These are phyloP conservation scores for Euura saliciscinereae DNA, from an alignment of 1,140 invertebrate species.

Conservation along the genomic window DNA sequence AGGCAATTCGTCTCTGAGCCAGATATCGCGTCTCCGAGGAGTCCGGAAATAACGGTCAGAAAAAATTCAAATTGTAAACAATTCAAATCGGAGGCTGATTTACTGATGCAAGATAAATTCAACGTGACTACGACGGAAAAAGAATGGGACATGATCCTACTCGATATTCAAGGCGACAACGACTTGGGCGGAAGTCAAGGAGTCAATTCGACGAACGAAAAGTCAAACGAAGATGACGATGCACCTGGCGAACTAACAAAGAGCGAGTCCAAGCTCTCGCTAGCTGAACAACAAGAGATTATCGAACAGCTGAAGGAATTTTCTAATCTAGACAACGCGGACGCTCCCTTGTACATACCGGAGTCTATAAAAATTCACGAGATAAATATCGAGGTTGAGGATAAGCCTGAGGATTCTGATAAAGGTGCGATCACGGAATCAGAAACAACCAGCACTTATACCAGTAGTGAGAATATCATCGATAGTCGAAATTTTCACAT, in stretches of 20 bases:
- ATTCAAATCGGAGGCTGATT: conserved; percentile 44
- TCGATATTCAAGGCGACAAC: conserved; percentile 42
- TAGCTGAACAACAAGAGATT: conserved; percentile 63
- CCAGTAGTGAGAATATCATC: conserved; percentile 22
- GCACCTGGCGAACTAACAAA: conserved; percentile 22
- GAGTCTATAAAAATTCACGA: conserved; percentile 5
- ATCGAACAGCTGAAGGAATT: conserved; percentile 66
- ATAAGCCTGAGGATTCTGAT: conserved; percentile 20
- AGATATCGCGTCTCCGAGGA: conserved; percentile 42
- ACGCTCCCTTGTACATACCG: conserved; percentile 49
- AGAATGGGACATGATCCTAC: conserved; percentile 48
- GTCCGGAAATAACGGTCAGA: conserved; percentile 18
- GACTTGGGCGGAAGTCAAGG: conserved; percentile 8
- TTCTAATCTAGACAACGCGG: conserved; percentile 57
- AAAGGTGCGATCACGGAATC: conserved; percentile 36
- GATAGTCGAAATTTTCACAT: background rate
- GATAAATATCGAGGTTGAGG: background rate
- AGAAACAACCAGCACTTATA: conserved; percentile 30
- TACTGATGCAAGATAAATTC: conserved; percentile 37
- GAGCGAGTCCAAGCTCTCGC: conserved; percentile 50
- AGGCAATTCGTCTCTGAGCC: conserved; percentile 52
- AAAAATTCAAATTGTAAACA: conserved; percentile 20
- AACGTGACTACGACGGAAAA: conserved; percentile 38
- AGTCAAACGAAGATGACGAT: conserved; percentile 17
- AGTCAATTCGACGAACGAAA: conserved; percentile 15